Evolutionary conservation across 2,888 invertebrate genomes (phyloP).

Genomic region (Netelia melanura): DNA sequence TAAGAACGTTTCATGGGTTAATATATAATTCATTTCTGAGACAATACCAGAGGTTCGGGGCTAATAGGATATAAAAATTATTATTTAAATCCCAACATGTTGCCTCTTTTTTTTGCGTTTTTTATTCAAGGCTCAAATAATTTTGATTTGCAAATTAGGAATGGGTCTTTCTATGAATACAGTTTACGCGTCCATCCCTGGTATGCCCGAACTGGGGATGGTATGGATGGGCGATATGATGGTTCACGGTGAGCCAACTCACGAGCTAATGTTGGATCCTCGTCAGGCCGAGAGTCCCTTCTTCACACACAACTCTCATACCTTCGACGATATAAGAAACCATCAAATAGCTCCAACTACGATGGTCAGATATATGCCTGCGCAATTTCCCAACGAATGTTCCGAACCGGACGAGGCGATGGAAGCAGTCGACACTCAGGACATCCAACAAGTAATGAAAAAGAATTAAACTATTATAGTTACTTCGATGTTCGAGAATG

Average conservation of each 20-base stretch:
- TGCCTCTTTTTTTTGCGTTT: slow-evolving; percentile 21
- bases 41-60: too few relatives aligned
- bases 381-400: slow-evolving; percentile 82
- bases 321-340: slow-evolving; percentile 82
- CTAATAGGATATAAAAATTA: too few relatives aligned
- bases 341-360: slow-evolving; percentile 82
- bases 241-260: slow-evolving; percentile 82
- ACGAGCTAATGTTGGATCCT: slow-evolving; percentile 83
- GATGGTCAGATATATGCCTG: slow-evolving; percentile 82
- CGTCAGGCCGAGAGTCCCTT: slow-evolving; percentile 82
- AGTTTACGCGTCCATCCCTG: slow-evolving; percentile 85
- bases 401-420: slow-evolving; percentile 83
- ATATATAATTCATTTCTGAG: too few relatives aligned
- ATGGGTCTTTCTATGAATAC: slow-evolving; percentile 81
- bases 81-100: background rate
- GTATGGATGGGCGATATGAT: slow-evolving; percentile 89
- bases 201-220: slow-evolving; percentile 88
- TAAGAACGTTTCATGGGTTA: too few relatives aligned
- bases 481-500: background rate
- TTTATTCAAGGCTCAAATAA: slow-evolving; percentile 61
- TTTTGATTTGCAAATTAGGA: slow-evolving; percentile 74
- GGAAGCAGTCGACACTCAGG: slow-evolving; percentile 81
- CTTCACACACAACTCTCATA: slow-evolving; percentile 80
- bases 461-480: slow-evolving; percentile 17
- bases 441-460: slow-evolving; percentile 80